Conservation (phyloP, 1,140 invertebrate genomes). For the Mya arenaria region DNA sequence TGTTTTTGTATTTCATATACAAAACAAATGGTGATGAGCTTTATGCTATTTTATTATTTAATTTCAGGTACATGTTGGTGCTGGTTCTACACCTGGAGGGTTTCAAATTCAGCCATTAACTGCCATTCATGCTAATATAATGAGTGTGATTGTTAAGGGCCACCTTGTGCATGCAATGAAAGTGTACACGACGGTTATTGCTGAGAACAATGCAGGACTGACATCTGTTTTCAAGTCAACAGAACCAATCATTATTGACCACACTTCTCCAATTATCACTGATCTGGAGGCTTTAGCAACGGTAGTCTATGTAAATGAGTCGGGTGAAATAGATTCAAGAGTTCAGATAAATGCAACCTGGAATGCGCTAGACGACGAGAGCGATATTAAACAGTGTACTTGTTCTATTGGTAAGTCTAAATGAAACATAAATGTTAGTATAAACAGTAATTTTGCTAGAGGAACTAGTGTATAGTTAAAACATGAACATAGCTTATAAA, state of each 20-base stretch:
- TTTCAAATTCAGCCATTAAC: conserved; percentile 43
- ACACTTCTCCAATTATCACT: conserved; percentile 42
- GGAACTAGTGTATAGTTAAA: no score
- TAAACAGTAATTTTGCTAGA: no score
- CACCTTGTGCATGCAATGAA: conserved; percentile 28
- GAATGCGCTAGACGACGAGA: conserved; percentile 46
- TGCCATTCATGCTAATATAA: not conserved
- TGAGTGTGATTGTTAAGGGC: conserved; percentile 14
- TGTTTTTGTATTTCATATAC: conserved; percentile 1
- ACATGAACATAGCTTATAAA: no score
- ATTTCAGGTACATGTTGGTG: conserved; percentile 18
- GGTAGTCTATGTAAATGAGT: no score
- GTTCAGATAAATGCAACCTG: no score
- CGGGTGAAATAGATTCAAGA: not conserved
- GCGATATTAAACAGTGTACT: conserved; percentile 34
- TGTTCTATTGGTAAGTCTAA: conserved; percentile 51
- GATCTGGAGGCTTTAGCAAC: no score
- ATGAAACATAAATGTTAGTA: no score
- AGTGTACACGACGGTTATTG: conserved; percentile 38
- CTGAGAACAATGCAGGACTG: conserved; percentile 52
- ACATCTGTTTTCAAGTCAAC: conserved; percentile 34
- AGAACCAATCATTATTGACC: conserved; percentile 42
- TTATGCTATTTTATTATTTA: not conserved
- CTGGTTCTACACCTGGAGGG: conserved; percentile 52
- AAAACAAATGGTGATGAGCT: conserved; percentile 5